phyloP scores from a whole-genome alignment of 2,113 vertebrate species.

The Pogonocichla stellata region DNA sequence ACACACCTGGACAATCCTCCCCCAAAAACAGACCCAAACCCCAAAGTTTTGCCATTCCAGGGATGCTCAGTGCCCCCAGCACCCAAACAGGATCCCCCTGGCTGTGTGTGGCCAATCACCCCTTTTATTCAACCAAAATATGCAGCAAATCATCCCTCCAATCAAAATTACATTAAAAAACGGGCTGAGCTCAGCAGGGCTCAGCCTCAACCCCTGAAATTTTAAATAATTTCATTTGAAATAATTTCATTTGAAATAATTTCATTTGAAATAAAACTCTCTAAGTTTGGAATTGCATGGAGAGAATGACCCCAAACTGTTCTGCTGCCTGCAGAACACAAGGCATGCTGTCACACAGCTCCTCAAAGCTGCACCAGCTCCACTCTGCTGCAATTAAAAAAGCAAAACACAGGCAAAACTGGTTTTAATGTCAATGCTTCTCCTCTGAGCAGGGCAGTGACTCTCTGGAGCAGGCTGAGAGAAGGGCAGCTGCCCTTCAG shows the following conservation, averaged over 20 bases:
- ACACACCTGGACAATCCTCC: not conserved
- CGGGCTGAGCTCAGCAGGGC: not conserved
- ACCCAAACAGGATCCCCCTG: not conserved
- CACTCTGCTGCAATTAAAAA: accelerated
- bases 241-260: not conserved
- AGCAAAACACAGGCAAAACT: not conserved
- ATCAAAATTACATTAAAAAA: accelerated
- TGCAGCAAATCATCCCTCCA: not conserved
- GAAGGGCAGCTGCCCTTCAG: not conserved
- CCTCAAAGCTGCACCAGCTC: not conserved
- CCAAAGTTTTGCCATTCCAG: not conserved
- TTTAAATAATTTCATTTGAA: not conserved
- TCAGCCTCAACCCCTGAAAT: not conserved
- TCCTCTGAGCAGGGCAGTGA: not conserved
- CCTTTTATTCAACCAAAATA: not conserved
- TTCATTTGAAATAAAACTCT: too few relatives aligned
- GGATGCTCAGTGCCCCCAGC: accelerated
- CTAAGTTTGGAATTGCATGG: accelerated
- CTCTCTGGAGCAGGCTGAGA: not conserved
- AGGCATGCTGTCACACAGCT: not conserved
- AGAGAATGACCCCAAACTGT: not conserved
- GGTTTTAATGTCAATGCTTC: accelerated
- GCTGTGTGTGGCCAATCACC: not conserved
- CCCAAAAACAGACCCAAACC: accelerated
- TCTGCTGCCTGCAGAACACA: not conserved